Conservation (phyloP, 2,113 vertebrate genomes). For the Albula glossodonta region DNA sequence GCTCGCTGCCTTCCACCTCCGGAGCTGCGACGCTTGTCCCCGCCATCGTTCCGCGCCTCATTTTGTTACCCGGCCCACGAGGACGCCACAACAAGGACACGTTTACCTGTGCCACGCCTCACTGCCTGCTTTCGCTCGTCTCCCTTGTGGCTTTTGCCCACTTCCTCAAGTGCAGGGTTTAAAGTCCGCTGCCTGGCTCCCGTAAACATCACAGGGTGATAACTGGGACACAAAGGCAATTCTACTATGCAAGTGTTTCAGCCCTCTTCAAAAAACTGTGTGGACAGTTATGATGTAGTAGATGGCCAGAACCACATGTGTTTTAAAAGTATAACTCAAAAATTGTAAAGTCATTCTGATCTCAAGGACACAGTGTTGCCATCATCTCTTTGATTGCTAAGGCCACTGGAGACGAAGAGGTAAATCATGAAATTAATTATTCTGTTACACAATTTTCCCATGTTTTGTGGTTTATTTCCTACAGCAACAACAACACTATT, state of each 20-base stretch:
- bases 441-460: too few species aligned
- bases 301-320: neutral
- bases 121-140: slow-evolving; percentile 61
- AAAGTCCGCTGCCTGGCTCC: neutral
- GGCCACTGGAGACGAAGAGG: too few species aligned
- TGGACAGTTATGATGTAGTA: neutral
- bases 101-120: slow-evolving; percentile 56
- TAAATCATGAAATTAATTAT: too few species aligned
- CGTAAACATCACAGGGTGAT: neutral
- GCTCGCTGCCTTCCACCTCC: slow-evolving; percentile 44
- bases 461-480: too few species aligned
- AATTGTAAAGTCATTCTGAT: too few species aligned
- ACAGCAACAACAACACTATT: too few species aligned
- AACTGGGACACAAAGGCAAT: neutral
- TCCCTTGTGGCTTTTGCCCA: slow-evolving; percentile 45
- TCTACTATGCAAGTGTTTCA: neutral
- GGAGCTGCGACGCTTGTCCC: slow-evolving; percentile 35
- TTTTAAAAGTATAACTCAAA: neutral
- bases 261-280: neutral
- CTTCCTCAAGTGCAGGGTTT: slow-evolving; percentile 11
- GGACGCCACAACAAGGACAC: slow-evolving; percentile 52
- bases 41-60: slow-evolving; percentile 46
- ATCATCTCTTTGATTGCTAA: too few species aligned
- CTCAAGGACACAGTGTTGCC: too few species aligned
- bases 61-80: slow-evolving; percentile 44